Evolutionary conservation across 1,140 invertebrate species (phyloP), one percentile per base, ranked within the genome.

Genomic region (Olivierus martensii): DNA sequence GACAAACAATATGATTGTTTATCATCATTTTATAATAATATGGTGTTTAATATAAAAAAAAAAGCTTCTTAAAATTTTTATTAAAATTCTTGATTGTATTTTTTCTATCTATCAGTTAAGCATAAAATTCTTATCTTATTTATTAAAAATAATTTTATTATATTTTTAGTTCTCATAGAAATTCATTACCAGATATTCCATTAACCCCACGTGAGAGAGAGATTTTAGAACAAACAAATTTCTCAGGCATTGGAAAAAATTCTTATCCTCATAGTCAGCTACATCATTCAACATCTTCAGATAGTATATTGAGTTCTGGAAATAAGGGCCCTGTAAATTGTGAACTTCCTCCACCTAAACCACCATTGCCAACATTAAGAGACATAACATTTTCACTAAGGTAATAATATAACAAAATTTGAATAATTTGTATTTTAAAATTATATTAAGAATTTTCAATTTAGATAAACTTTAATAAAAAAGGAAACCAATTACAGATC

Each of bases 161-260:
- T 50, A 47, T 59, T 63, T 65, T 46, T 18, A 56, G 55, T 36
- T 55, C 73, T 35, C 77, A 81, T 63, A 70, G 79, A 61, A 78
- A 75, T 63, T 83, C 81, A 38, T 67, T 83, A 46, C 81, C 81
- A 45, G 87, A 92, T 69, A 90, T 93, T 46, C 69, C 70, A n/a
- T 63, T 70, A 22, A 69, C 70, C 14, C 66, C 69, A 3, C 47
- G 70, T 37, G 69, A 71, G 49, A 64, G 63, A 51, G 65, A 71
- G 57, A 72, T 71, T 54, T 61, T 73, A 15, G 61, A 67, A 67
- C 67, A 28, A 65, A 67, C 61, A 22, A 55, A 59, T 38, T 55
- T 55, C 21, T 14, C 48, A 34, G 51, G 49, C 12, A 11, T 36
- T 14, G 28, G 28, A 6, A 28, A 28, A 28, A 28, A 28, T 28